Evolutionary conservation across 2,888 invertebrate species (phyloP).

Genomic region (Cantharis flavilabris): DNA sequence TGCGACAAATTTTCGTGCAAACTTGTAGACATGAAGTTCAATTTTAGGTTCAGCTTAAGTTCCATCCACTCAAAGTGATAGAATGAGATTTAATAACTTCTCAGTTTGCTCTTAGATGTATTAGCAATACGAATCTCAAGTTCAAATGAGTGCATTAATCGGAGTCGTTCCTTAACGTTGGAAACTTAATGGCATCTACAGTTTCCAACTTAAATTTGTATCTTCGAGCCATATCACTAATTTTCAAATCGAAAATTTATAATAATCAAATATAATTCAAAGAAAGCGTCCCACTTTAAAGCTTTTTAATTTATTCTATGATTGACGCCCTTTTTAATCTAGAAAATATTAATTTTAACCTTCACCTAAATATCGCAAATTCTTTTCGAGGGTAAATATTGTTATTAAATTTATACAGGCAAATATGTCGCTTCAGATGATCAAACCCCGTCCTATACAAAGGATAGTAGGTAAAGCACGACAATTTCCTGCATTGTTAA

Average conservation of each 20-base stretch:
- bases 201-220: slow-evolving; percentile 2
- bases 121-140: slow-evolving; percentile 5
- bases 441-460: not conserved
- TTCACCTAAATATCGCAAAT: not conserved
- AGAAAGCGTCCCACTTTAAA: not conserved
- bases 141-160: slow-evolving; percentile 14
- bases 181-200: slow-evolving; percentile 5
- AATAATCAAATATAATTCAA: not conserved
- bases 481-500: not conserved
- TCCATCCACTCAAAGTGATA: slow-evolving; percentile 1
- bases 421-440: not conserved
- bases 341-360: not conserved
- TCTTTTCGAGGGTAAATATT: not conserved
- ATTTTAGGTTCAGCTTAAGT: not conserved
- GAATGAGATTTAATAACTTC: slow-evolving; percentile 10
- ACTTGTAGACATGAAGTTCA: not conserved
- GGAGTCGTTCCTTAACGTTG: not conserved
- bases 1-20: not conserved
- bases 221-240: not conserved
- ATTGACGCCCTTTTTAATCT: not conserved
- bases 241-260: not conserved
- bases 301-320: not conserved
- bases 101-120: slow-evolving; percentile 4
- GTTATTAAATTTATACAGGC: not conserved
- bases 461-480: not conserved